Conservation (phyloP, 2,797 vertebrate species). For the Orientallactaga sibirica region DNA sequence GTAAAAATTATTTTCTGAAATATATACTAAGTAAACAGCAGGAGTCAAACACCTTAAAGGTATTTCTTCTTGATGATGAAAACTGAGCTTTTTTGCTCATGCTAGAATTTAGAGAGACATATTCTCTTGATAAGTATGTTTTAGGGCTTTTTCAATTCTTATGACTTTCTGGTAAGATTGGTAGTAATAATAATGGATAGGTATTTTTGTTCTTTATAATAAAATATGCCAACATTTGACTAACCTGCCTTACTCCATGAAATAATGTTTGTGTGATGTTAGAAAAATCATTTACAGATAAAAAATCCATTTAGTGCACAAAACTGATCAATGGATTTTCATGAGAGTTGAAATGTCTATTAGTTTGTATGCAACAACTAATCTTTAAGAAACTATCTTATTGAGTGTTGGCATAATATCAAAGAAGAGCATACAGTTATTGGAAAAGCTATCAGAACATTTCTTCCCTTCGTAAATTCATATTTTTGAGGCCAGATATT, state of each 20-base stretch:
- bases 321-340: slow-evolving; percentile 1
- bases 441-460: neutral
- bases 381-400: slow-evolving; percentile 47
- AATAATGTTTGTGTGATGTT: neutral
- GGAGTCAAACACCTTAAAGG: slow-evolving; percentile 15
- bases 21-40: slow-evolving; percentile 21
- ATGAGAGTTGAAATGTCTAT: slow-evolving; percentile 10
- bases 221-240: neutral
- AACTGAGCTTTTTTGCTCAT: neutral
- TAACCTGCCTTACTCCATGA: neutral
- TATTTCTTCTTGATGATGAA: slow-evolving; percentile 21
- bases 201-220: neutral
- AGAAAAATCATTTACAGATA: neutral
- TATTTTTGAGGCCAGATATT: neutral
- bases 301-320: slow-evolving; percentile 36
- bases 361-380: neutral
- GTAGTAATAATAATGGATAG: neutral
- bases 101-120: slow-evolving; percentile 28
- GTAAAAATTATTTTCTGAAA: slow-evolving; percentile 40
- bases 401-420: neutral
- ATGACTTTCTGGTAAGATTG: slow-evolving; percentile 33
- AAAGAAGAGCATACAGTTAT: slow-evolving; percentile 40
- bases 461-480: neutral
- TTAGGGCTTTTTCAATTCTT: slow-evolving; percentile 29
- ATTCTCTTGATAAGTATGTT: neutral